phyloP scores from a whole-genome alignment of 92 coral and sea anemone species.

The Ricordea florida region DNA sequence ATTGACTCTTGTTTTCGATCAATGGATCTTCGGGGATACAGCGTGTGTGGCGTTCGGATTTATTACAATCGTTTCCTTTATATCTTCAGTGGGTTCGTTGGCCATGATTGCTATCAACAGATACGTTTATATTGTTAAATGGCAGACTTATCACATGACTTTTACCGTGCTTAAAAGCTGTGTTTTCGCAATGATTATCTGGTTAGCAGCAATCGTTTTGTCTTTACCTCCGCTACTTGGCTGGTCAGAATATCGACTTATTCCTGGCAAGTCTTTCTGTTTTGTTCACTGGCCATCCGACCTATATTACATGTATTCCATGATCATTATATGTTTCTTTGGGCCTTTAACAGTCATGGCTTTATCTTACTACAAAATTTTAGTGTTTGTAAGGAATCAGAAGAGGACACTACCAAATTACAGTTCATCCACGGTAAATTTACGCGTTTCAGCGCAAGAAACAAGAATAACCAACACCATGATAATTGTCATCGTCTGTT shows the following conservation, averaged over 20 bases:
- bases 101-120: conserved; percentile 90
- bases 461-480: conserved; percentile 81
- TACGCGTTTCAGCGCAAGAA: conserved; percentile 63
- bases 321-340: conserved; percentile 72
- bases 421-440: neutral
- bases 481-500: conserved; percentile 79
- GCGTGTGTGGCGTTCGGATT: conserved; percentile 77
- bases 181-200: neutral
- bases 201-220: conserved; percentile 54
- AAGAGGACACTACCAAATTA: neutral
- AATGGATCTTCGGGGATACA: conserved; percentile 66
- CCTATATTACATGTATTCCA: conserved; percentile 81
- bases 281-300: conserved; percentile 81
- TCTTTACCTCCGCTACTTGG: conserved; percentile 85
- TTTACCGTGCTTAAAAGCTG: conserved; percentile 47
- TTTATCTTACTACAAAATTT: conserved; percentile 69
- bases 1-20: conserved; percentile 43
- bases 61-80: conserved; percentile 78
- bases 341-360: conserved; percentile 75
- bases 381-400: conserved; percentile 58
- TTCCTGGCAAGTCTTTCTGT: conserved; percentile 83
- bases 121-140: conserved; percentile 78
- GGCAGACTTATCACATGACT: conserved; percentile 65
- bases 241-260: conserved; percentile 75
- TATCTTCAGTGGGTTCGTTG: conserved; percentile 82